Percentiles rank a stretch among this genome's conserved stretches.
These are phyloP conservation scores for Pandion haliaetus DNA, from an alignment of 2,113 vertebrate species.

Conservation along the genomic window DNA sequence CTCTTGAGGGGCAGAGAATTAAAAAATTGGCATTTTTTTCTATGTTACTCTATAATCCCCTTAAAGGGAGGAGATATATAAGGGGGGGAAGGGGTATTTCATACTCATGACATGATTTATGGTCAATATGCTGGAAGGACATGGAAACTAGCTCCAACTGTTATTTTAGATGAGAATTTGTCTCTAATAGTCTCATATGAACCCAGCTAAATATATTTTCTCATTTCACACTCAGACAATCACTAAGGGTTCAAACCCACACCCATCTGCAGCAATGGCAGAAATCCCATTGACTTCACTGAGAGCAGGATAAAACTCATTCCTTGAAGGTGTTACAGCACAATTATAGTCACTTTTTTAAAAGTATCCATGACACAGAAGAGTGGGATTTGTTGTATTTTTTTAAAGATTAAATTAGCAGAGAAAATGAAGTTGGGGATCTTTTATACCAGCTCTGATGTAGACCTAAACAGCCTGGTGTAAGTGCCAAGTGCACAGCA, in stretches of 20 bases:
- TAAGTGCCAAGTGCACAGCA: neutral
- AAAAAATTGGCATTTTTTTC: neutral
- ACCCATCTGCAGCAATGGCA: slow-evolving; percentile 45
- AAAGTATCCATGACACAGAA: neutral
- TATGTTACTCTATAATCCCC: neutral
- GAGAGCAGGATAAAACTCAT: neutral
- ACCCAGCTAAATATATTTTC: slow-evolving; percentile 34
- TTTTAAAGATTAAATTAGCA: neutral
- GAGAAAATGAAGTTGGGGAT: neutral
- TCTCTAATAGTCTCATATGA: slow-evolving; percentile 16
- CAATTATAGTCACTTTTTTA: neutral
- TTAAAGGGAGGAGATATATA: neutral
- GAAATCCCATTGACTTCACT: slow-evolving; percentile 25
- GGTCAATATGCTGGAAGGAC: neutral
- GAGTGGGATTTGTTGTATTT: neutral
- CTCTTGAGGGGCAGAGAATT: neutral
- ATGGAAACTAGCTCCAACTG: neutral
- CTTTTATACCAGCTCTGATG: neutral
- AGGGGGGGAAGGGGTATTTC: neutral
- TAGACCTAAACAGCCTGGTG: neutral
- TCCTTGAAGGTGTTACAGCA: neutral
- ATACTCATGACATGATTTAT: neutral
- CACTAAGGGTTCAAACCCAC: slow-evolving; percentile 27
- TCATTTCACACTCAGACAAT: slow-evolving; percentile 48
- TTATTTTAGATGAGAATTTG: neutral